Evolutionary conservation across 2,113 vertebrate species (phyloP), one percentile per base, ranked within the genome.

Genomic region (Phyllopteryx taeniolatus): DNA sequence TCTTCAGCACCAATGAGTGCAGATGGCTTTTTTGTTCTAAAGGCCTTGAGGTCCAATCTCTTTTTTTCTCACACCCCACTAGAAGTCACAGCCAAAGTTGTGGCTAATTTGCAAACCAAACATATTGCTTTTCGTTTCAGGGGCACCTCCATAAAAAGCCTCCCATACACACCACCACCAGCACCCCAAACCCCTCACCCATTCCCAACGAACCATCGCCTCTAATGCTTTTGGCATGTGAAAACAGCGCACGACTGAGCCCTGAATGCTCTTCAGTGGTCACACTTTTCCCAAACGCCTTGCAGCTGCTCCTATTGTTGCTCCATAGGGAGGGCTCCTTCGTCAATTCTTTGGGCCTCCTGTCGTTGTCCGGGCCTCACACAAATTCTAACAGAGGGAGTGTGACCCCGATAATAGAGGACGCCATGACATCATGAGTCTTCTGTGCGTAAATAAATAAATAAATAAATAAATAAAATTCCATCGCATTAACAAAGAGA

Each of bases 251-350:
- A 85, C 88, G 83, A 83, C 83, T 79, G 62, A 82, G 78, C 76
- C 72, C 69, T 85, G 83, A 92, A 90, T 81, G 85, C 82, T 72
- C 89, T 90, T 90, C 89, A 87, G 86, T 87, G 78, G 87, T 92
- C 89, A 80, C 90, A 90, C 90, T 92, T 93, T 93, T 93, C 92
- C 90, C 93, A 93, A 93, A 92, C 92, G 92, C 91, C 89, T 92
- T 86, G 92, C 93, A 94, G 92, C 92, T 94, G 93, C 90, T 86
- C 80, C 90, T 86, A 91, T 93, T 94, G 91, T 92, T 73, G 76
- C 71, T 11, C 0, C 17, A 15, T 73, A 87, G 72, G 86, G 88
- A 73, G 79, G 80, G 80, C 82, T 89, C 79, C 83, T 86, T 67
- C 14, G 79, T 76, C 67, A 70, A 80, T 86, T 80, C 86, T 89